These are phyloP conservation scores for Onchidella celtica DNA, from an alignment of 2,888 invertebrate species.

Conservation along the genomic window DNA sequence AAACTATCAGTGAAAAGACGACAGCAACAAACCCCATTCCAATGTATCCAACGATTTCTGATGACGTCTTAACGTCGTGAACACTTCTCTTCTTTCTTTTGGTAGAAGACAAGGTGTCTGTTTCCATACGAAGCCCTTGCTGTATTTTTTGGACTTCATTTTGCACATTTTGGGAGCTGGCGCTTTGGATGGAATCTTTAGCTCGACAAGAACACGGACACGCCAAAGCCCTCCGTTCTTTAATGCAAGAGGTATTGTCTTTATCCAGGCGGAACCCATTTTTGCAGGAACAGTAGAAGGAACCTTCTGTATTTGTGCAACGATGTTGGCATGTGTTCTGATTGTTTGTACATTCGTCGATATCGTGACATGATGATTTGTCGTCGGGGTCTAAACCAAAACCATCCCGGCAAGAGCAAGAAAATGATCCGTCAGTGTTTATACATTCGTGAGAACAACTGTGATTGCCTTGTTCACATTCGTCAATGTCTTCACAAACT, in stretches of 20 bases:
- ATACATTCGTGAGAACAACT: conserved; percentile 42
- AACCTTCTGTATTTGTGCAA: background rate
- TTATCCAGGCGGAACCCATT: background rate
- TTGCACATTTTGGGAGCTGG: background rate
- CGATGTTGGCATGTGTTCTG: background rate
- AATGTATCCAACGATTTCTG: background rate
- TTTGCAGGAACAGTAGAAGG: background rate
- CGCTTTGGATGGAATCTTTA: background rate
- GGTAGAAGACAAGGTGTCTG: background rate
- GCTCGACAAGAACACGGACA: background rate
- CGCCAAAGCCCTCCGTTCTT: background rate
- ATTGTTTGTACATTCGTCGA: background rate
- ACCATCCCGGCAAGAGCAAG: conserved; percentile 56
- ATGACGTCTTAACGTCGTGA: background rate
- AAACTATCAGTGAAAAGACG: background rate
- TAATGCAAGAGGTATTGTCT: background rate
- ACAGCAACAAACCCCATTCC: background rate
- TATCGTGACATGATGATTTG: conserved; percentile 10
- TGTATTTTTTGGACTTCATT: background rate
- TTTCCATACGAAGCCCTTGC: background rate
- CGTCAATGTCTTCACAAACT: conserved; percentile 52
- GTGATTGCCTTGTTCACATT: conserved; percentile 50
- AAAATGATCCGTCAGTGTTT: conserved; percentile 55
- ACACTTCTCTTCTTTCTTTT: background rate
- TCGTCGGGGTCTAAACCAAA: conserved; percentile 48